These are phyloP conservation scores for Myopa testacea DNA, from an alignment of 2,888 invertebrate genomes.

Conservation along the genomic window DNA sequence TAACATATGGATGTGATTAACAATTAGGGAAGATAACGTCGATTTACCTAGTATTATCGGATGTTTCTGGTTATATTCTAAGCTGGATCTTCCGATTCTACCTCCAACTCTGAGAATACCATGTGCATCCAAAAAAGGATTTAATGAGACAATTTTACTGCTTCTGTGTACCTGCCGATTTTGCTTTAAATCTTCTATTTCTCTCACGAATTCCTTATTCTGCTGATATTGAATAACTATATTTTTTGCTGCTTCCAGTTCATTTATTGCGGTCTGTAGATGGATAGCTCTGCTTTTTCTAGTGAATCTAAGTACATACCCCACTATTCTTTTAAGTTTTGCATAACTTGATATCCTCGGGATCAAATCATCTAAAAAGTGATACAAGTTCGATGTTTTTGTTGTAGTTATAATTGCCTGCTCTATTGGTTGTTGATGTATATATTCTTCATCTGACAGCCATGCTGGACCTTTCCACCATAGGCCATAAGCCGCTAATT, in stretches of 20 bases:
- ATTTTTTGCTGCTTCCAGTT: neutral
- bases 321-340: constrained; percentile 7
- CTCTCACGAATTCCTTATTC: neutral
- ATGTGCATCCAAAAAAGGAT: constrained; percentile 20
- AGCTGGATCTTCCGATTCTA: neutral
- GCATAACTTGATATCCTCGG: constrained; percentile 5
- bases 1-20: constrained; percentile 8
- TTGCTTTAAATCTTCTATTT: neutral
- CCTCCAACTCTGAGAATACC: constrained; percentile 35
- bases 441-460: neutral
- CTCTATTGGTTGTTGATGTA: neutral
- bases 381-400: neutral
- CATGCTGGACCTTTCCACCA: too few relatives aligned
- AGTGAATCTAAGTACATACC: neutral
- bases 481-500: too few relatives aligned
- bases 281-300: neutral
- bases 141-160: neutral
- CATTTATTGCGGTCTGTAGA: neutral
- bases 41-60: constrained; percentile 18
- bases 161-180: too few relatives aligned
- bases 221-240: constrained; percentile 14
- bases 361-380: neutral
- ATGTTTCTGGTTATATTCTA: too few relatives aligned
- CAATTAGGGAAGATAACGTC: neutral
- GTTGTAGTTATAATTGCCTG: constrained; percentile 9